phyloP scores from a whole-genome alignment of 2,888 invertebrate species.

The Agrotis clavis region DNA sequence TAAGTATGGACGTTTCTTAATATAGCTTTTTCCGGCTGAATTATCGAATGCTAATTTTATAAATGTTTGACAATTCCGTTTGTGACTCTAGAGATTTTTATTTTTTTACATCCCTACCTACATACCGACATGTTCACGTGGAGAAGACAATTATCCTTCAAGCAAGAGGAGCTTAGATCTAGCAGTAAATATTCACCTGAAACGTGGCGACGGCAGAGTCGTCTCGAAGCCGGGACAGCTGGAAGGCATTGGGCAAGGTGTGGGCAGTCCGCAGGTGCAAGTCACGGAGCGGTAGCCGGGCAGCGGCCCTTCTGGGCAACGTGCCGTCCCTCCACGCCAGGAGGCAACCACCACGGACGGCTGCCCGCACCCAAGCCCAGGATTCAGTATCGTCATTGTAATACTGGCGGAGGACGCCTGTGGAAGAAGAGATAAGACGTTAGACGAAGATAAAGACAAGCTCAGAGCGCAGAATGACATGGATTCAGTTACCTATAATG shows the following conservation, averaged over 20 bases:
- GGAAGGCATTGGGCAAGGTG: constrained; percentile 85
- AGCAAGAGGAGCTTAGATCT: not conserved
- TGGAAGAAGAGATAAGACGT: constrained; percentile 46
- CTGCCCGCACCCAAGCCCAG: constrained; percentile 88
- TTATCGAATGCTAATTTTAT: not conserved
- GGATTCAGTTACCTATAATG: no score
- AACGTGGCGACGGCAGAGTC: constrained; percentile 89
- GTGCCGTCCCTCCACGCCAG: constrained; percentile 89
- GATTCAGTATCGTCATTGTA: constrained; percentile 84
- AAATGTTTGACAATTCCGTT: no score
- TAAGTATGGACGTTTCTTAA: constrained; percentile 5
- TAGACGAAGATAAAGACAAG: not conserved
- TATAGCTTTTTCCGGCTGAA: constrained; percentile 12
- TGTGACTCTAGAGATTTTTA: not conserved
- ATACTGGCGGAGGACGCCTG: constrained; percentile 88
- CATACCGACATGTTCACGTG: not conserved
- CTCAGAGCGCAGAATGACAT: no score
- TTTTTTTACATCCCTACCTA: not conserved
- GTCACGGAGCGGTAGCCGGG: constrained; percentile 84
- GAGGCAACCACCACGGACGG: constrained; percentile 84
- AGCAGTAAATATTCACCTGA: constrained; percentile 76
- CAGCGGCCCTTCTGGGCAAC: constrained; percentile 84
- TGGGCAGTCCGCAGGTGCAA: constrained; percentile 84
- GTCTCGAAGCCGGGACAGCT: constrained; percentile 86
- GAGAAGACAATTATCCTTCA: not conserved